phyloP scores from a whole-genome alignment of 2,113 vertebrate genomes.

The Phylloscopus whistleri region DNA sequence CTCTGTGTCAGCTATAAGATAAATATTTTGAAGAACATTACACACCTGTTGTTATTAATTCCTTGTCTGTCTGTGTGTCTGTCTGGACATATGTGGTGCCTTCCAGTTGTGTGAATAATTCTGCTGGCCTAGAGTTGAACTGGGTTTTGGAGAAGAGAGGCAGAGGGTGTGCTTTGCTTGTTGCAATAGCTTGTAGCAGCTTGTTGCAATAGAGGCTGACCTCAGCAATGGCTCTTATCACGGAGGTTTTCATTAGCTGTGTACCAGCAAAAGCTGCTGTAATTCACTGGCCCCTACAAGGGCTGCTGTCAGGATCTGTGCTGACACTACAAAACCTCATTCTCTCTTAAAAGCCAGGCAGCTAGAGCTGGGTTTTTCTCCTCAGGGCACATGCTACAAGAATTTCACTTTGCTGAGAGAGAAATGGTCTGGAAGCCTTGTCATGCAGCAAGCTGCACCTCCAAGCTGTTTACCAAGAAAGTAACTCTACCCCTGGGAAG shows the following conservation, averaged over 20 bases:
- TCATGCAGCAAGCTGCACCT: not conserved
- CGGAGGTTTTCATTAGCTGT: not conserved
- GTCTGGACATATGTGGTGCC: not conserved
- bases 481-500: not conserved
- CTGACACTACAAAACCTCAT: not conserved
- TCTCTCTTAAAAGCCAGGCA: not conserved
- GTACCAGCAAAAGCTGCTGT: not conserved
- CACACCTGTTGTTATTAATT: not conserved
- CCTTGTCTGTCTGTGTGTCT: not conserved
- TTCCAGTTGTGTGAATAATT: not conserved
- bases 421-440: not conserved
- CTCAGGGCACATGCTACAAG: fast-evolving
- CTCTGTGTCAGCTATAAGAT: not conserved
- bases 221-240: not conserved
- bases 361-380: not conserved
- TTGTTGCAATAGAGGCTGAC: not conserved
- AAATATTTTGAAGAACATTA: not conserved
- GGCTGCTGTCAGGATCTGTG: not conserved
- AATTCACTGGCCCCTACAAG: not conserved
- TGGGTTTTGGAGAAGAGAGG: not conserved
- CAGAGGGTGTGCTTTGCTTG: not conserved
- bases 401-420: not conserved
- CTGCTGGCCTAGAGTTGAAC: not conserved
- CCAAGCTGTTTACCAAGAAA: not conserved
- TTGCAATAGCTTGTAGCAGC: not conserved